Evolutionary conservation across 1,140 invertebrate genomes (phyloP), one percentile per base, ranked within the genome.

Genomic region (Hyles vespertilio): DNA sequence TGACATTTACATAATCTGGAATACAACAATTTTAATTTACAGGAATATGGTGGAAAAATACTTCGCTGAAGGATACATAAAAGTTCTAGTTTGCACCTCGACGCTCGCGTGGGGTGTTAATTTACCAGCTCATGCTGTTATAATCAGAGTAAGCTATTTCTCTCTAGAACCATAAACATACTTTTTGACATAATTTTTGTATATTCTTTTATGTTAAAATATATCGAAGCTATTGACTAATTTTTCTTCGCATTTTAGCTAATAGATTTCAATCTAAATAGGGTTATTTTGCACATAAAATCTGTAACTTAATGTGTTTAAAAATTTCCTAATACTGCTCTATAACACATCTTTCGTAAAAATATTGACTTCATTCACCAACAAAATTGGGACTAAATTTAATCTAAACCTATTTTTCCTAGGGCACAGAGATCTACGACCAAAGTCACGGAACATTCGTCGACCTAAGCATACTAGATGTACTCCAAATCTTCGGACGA

Each of bases 21-120:
- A n/a, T n/a, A n/a, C n/a, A n/a, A n/a, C n/a, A n/a, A n/a, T n/a
- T n/a, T n/a, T n/a, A n/a, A n/a, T 69, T 62, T 89, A 44, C 63
- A 92, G 95, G 58, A 94, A 93, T 72, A 79, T 97, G 74, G 95
- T 98, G 0, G 98, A 99, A 83, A 96, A 96, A 79, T 94, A 95
- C 69, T 99, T 99, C 81, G 85, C 92, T 0, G 94, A 96, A 57
- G 98, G 98, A 2, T 90, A 94, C 56, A 95, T 99, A 45, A 97
- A 97, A 79, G 97, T 99, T 3, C 89, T 99, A 1, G 96, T 98
- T 7, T 99, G 98, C 87, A 99, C 99, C 0, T 96, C 98, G 1
- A 99, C 99, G 0, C 90, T 99, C 7, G 99, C 99, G 32, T 99
- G 99, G 99, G 99, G 99, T 69, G 98, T 99, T 0, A 99, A 99